Evolutionary conservation across 2,888 invertebrate species (phyloP), one percentile per base, ranked within the genome.

Genomic region (Troides aeacus): DNA sequence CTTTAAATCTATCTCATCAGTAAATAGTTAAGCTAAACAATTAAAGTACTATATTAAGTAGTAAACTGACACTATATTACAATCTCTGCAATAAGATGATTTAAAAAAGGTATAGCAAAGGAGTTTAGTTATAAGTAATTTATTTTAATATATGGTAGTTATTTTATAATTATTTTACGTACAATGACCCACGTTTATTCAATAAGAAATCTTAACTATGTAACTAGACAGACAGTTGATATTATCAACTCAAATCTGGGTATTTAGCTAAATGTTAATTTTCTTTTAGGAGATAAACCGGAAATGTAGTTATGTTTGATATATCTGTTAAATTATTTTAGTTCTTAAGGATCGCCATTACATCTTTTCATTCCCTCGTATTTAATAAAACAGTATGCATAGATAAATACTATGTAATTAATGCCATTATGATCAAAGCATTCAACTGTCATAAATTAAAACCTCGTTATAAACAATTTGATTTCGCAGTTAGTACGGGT

Each of bases 391-490:
- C n/a, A 53, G 53, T n/a, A 53, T 53, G 53, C 53, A n/a, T 18
- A n/a, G 10, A 18, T 53, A n/a, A 53, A 18, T 15, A 59, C 18
- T 59, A n/a, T 30, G 60, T 66, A 36, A 12, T 64, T 69, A 61
- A 69, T 56, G 30, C 56, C 57, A 61, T 69, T 64, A 64, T 56
- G 61, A 69, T 57, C 69, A 64, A 69, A 69, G 39, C 69, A 61
- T 69, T 69, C 30, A 69, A 61, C 64, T 64, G 64, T 64, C 46
- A 64, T 42, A 39, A 69, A 64, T 69, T 69, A 61, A 64, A 64
- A 61, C 64, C 56, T 69, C 61, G 65, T 71, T 65, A 68, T 62
- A 60, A 65, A 71, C 62, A 68, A 71, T 68, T 71, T 68, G 65
- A 68, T 68, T 69, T 70, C 50, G 58, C 62, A 42, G 6, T 61